Percentiles rank a stretch among this genome's conserved stretches.
Evolutionary conservation across 2,888 invertebrate species (phyloP).

Genomic region (Amaurobius ferox): DNA sequence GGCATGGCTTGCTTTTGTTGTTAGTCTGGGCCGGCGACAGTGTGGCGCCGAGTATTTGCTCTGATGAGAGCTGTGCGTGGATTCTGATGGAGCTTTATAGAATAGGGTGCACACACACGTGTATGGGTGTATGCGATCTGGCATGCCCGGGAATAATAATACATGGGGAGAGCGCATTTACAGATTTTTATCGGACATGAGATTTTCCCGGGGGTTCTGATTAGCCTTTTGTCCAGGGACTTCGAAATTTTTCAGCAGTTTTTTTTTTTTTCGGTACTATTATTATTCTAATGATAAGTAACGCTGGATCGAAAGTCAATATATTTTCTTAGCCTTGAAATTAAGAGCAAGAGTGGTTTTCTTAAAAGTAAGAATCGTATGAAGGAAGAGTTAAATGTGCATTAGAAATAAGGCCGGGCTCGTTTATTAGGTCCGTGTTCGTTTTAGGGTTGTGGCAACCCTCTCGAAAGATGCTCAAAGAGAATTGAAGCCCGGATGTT

Average conservation of each 20-base stretch:
- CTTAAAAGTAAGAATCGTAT: no score
- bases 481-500: no score
- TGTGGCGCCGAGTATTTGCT: constrained; percentile 50
- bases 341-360: not conserved
- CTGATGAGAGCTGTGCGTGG: constrained; percentile 17
- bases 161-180: constrained; percentile 36
- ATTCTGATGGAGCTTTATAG: constrained; percentile 44
- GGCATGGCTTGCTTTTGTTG: constrained; percentile 50
- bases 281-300: not conserved
- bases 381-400: no score
- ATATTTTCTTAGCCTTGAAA: not conserved
- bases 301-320: not conserved
- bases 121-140: constrained; percentile 30
- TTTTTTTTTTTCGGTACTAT: not conserved
- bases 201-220: constrained; percentile 44
- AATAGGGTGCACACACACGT: constrained; percentile 19
- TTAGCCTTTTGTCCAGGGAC: constrained; percentile 14
- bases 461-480: no score
- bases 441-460: no score
- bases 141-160: constrained; percentile 35
- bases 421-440: no score
- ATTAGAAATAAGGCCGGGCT: no score
- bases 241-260: not conserved
- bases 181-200: constrained; percentile 47
- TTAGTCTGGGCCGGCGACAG: constrained; percentile 43